phyloP scores from a whole-genome alignment of 1,140 invertebrate genomes.

The Plutomurus gul region DNA sequence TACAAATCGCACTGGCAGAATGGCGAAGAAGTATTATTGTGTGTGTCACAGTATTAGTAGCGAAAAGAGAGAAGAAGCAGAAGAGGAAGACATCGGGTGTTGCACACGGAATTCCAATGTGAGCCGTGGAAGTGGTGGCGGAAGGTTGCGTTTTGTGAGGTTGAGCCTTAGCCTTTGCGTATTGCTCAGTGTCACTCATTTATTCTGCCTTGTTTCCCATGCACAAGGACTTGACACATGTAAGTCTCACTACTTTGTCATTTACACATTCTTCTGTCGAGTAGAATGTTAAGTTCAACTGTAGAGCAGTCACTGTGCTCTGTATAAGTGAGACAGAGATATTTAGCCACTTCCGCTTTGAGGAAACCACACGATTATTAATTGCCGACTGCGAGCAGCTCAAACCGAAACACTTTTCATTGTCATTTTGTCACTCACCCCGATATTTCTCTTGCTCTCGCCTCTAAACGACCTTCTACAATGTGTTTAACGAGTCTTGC shows the following conservation, averaged over 20 bases:
- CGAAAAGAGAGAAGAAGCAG: neutral
- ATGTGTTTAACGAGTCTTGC: no score
- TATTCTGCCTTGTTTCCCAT: constrained; percentile 33
- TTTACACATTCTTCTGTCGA: neutral
- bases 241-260: constrained; percentile 22
- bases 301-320: neutral
- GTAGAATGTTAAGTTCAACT: neutral
- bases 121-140: neutral
- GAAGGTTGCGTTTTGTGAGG: neutral
- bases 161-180: neutral
- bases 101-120: neutral
- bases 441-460: neutral
- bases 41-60: neutral
- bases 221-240: constrained; percentile 39
- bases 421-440: neutral
- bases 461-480: neutral
- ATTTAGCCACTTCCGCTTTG: neutral
- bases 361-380: neutral
- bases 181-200: constrained; percentile 25
- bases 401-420: constrained; percentile 6
- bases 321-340: neutral
- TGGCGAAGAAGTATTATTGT: neutral
- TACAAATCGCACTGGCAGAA: no score
- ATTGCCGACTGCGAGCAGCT: neutral
- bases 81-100: neutral